Evolutionary conservation across 2,113 vertebrate species (phyloP).

Genomic region (Eulacestoma nigropectus): DNA sequence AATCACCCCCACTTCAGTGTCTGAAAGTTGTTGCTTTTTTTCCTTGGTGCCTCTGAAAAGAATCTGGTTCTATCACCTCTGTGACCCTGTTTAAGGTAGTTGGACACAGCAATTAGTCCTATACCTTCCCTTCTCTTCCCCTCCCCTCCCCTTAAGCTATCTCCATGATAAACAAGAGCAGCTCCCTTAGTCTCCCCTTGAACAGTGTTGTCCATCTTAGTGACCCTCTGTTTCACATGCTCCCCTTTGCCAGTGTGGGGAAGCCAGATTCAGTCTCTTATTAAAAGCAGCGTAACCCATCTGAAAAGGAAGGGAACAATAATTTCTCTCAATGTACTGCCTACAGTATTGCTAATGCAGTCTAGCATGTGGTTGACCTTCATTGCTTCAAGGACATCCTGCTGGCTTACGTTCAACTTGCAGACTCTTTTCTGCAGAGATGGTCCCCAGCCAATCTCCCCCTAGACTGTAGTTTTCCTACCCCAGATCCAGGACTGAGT

Average conservation of each 20-base stretch:
- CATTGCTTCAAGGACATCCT: not conserved
- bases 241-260: not conserved
- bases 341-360: not conserved
- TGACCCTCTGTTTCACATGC: not conserved
- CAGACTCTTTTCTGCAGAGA: not conserved
- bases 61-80: not conserved
- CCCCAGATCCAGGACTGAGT: no score
- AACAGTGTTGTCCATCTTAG: not conserved
- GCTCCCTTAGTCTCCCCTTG: not conserved
- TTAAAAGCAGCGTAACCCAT: fast-evolving
- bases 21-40: not conserved
- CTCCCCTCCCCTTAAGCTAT: no score
- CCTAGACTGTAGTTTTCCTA: not conserved
- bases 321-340: not conserved
- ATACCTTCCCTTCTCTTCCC: not conserved
- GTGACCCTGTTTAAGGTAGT: not conserved
- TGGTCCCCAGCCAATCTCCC: not conserved
- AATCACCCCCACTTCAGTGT: not conserved
- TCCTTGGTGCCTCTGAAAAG: not conserved
- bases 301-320: not conserved
- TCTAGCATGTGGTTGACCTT: not conserved
- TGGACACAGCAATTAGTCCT: not conserved
- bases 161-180: not conserved
- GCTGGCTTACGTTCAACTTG: not conserved
- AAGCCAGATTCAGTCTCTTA: not conserved